These are phyloP conservation scores for Acanthaster planci DNA, from an alignment of 35 echinoderm and acorn worm genomes.

Conservation along the genomic window DNA sequence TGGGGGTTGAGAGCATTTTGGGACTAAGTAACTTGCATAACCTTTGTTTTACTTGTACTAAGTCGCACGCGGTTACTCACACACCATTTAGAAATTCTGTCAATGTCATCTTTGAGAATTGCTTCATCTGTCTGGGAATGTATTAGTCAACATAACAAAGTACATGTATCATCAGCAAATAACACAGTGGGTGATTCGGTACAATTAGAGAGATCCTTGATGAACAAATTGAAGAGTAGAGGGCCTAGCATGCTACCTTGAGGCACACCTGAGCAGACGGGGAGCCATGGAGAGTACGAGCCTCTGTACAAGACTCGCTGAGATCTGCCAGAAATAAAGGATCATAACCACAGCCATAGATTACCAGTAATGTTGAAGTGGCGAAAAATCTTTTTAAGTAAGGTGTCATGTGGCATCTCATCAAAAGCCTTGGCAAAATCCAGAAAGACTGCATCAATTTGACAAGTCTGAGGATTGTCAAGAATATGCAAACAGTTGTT, in stretches of 20 bases:
- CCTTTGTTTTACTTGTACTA: no score
- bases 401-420: conserved; percentile 13
- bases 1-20: no score
- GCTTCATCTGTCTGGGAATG: neutral
- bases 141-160: neutral
- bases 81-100: neutral
- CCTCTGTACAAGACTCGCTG: neutral
- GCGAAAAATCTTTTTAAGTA: neutral
- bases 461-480: neutral
- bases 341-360: conserved; percentile 4
- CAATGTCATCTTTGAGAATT: neutral
- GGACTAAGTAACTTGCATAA: no score
- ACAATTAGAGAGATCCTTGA: neutral
- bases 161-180: conserved; percentile 29
- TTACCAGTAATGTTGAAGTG: conserved; percentile 42
- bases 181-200: neutral
- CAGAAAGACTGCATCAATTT: neutral
- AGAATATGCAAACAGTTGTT: neutral
- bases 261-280: neutral
- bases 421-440: conserved; percentile 26
- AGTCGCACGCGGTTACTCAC: no score
- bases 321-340: neutral
- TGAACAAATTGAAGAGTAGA: neutral
- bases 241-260: neutral
- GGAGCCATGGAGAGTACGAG: neutral